Base-by-base conservation (phyloP, 2,888 invertebrate genomes). In the Dione vanillae region DNA sequence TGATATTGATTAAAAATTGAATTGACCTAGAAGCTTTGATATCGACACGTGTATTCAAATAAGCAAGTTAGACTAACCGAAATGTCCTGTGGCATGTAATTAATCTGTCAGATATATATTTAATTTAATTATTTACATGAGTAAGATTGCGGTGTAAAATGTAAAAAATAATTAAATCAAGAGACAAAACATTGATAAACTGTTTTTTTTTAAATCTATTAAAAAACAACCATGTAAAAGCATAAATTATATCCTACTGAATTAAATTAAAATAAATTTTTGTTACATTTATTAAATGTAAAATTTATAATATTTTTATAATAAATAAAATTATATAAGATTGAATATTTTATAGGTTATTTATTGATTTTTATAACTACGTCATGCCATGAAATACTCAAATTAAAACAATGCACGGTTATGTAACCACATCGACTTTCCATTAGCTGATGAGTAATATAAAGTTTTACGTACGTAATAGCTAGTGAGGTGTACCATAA, bases 381-480 rank as follows among this genome's bases (percentile, higher is more conserved):
- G 27, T 10, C 19, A 10, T 16, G 56, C 27, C 8, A 27, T 14
- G 52, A 10, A 9, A 37, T 19, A n/a, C 35, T 37, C 37, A 37
- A 37, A 56, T 61, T 43, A 45, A 45, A 45, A 27, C n/a, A 10
- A 43, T 61, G 14, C 41, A 61, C 11, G 9, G 6, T 27, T 45
- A 43, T 64, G 49, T 16, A 52, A 37, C 43, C 41, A 59, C 64
- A 64, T 51, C 54, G 56, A 66, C 65, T 59, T 65, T 61, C 69
- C 69, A 71, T 72, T 72, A 69, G 64, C 58, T 67, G 71, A 72
- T 72, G 74, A 74, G 66, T 64, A 37, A 64, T 52, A 66, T 52
- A 66, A 67, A 73, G 51, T 74, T 71, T 71, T 64, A 67, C 45
- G 56, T 20, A 54, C 43, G 54, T 56, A 65, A 61, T 47, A 67